Percentiles rank a stretch among this genome's conserved stretches.
Conservation (phyloP, 37 sponge, comb jelly and placozoan species). For the Axinella damicornis region DNA sequence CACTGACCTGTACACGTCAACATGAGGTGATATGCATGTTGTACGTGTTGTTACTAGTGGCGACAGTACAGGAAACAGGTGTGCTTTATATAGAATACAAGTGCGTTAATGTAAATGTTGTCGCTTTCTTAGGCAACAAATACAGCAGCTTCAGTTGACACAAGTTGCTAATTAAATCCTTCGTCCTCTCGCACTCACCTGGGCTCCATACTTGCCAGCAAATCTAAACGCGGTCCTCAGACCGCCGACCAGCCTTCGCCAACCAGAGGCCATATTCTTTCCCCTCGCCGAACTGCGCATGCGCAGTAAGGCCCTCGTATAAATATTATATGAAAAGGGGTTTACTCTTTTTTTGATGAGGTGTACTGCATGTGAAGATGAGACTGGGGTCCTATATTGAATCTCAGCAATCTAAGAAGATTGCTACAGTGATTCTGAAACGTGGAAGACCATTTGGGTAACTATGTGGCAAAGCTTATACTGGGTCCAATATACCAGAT, state of each 20-base stretch:
- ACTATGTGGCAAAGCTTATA: not conserved
- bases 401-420: slow-evolving; percentile 52
- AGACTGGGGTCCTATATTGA: slow-evolving; percentile 61
- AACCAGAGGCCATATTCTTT: slow-evolving; percentile 49
- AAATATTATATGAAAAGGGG: too few relatives aligned
- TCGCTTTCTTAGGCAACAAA: too few relatives aligned
- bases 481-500: not conserved
- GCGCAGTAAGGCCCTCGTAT: slow-evolving; percentile 4
- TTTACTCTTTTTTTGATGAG: too few relatives aligned
- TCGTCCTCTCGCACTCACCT: slow-evolving; percentile 8
- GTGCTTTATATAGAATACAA: slow-evolving; percentile 32
- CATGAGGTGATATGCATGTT: too few relatives aligned
- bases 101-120: not conserved
- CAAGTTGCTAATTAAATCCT: too few relatives aligned
- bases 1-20: too few relatives aligned
- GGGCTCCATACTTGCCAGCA: not conserved
- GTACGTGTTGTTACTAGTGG: too few relatives aligned
- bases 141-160: too few relatives aligned
- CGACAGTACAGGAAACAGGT: not conserved
- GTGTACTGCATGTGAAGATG: slow-evolving; percentile 40
- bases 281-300: slow-evolving; percentile 17
- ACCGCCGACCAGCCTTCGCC: slow-evolving; percentile 36
- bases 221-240: slow-evolving; percentile 28
- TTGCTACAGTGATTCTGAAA: slow-evolving; percentile 28
- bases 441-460: slow-evolving; percentile 51